Conservation (phyloP, 2,888 invertebrate genomes). For the Agapostemon virescens region DNA sequence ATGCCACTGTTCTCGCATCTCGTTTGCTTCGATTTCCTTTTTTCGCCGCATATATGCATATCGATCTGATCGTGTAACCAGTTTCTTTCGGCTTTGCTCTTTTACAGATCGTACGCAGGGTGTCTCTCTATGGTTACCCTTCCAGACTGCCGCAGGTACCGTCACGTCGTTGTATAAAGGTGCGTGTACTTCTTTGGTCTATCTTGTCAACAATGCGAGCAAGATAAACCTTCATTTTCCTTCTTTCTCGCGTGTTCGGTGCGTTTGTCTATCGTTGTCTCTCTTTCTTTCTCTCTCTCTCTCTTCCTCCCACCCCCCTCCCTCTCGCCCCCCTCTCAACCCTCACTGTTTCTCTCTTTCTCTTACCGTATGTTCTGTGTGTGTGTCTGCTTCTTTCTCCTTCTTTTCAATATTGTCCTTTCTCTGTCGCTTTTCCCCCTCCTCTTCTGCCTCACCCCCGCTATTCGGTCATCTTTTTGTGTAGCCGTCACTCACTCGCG, state of each 20-base stretch:
- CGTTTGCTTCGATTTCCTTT: constrained; percentile 49
- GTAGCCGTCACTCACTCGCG: constrained; percentile 33
- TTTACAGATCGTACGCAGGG: constrained; percentile 85
- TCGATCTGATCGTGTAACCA: constrained; percentile 61
- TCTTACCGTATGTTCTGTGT: constrained; percentile 7
- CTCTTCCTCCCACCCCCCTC: neutral
- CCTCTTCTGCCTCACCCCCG: constrained; percentile 14
- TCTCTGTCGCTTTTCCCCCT: constrained; percentile 8
- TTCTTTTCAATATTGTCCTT: constrained; percentile 22
- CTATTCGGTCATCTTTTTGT: constrained; percentile 51
- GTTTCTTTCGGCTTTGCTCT: constrained; percentile 62
- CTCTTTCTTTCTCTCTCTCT: neutral
- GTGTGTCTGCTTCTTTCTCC: neutral
- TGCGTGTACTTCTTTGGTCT: constrained; percentile 73
- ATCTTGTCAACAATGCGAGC: constrained; percentile 56
- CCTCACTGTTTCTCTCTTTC: neutral
- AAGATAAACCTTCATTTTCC: constrained; percentile 46
- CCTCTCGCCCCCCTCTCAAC: neutral
- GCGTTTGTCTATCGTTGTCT: neutral
- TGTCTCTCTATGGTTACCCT: constrained; percentile 87
- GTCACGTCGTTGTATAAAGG: constrained; percentile 90
- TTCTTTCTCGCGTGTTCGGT: constrained; percentile 1
- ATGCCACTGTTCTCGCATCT: constrained; percentile 55
- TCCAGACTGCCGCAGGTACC: constrained; percentile 90
- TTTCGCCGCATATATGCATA: constrained; percentile 51